Base-by-base conservation (phyloP, 2,797 vertebrate genomes). In the Eospalax fontanierii region DNA sequence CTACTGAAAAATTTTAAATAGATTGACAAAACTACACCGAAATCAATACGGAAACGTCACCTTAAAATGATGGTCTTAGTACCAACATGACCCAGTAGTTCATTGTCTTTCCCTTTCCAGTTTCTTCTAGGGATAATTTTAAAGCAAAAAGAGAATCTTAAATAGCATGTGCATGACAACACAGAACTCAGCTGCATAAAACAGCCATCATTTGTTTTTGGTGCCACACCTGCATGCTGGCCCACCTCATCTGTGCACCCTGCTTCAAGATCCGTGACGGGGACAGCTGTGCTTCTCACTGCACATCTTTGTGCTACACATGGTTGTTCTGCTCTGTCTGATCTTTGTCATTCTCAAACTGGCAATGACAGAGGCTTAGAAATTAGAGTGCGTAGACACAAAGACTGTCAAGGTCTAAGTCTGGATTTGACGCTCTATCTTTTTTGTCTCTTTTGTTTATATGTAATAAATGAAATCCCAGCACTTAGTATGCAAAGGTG, bases 61-160 rank as follows among this genome's bases (percentile, higher is more conserved):
- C 63, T 84, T 66, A 26, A 95, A 93, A 90, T 43, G 28, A 35
- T 81, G 11, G 7, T 80, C 15, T 91, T 88, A 24, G n/a, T 68
- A 40, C 43, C 50, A 40, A 7, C 10, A 43, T 63, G 22, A 50
- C 38, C 40, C 22, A n/a, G 26, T 73, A 68, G 63, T 38, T 61
- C 59, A n/a, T 91, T 35, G 50, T 78, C 26, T 9, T 66, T 71
- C 38, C 24, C 6, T 9, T 66, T 71, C 38, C 16, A 2, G 22
- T 84, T 14, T 80, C 38, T 88, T 88, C 33, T n/a, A 89, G 54
- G 24, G 74, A 80, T 61, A 46, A 68, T 61, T 79, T 91, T 35
- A 87, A 92, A 71, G 21, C 68, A 84, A 91, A 90, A 50, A 59
- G 66, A 35, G 87, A 94, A 78, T 46, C 33, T 65, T 40, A 46